A percentile compares a stretch with the other conserved stretches of the same genome.
Conservation (phyloP, 2,797 vertebrate genomes). For the Ctenopoma multispine region DNA sequence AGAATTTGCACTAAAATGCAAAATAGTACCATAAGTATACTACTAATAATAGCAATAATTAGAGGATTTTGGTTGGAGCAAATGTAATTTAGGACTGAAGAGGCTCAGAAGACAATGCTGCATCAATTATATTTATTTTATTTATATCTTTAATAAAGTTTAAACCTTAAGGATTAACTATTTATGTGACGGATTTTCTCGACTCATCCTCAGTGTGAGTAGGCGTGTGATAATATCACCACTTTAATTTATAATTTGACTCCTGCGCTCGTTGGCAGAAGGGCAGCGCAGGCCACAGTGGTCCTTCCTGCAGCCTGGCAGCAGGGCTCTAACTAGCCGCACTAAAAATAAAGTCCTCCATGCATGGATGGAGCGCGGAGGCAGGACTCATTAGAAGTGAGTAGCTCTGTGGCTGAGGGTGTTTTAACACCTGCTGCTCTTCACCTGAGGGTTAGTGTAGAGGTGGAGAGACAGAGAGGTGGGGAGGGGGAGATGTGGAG, state of each 20-base stretch:
- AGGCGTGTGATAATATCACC: constrained; percentile 60
- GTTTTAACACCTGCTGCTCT: constrained; percentile 87
- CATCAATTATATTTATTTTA: constrained; percentile 39
- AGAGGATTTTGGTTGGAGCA: constrained; percentile 27
- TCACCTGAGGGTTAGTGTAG: constrained; percentile 79
- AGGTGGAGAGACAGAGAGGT: constrained; percentile 63
- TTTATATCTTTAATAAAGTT: constrained; percentile 16
- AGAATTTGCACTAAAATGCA: constrained; percentile 65
- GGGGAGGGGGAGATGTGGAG: constrained; percentile 18
- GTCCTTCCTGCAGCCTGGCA: constrained; percentile 63
- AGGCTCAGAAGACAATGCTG: constrained; percentile 13
- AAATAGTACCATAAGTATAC: constrained; percentile 62
- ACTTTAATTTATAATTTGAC: constrained; percentile 68
- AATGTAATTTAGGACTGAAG: constrained; percentile 20
- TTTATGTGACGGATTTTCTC: constrained; percentile 27
- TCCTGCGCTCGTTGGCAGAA: constrained; percentile 48
- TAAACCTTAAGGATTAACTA: constrained; percentile 13
- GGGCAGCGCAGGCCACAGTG: constrained; percentile 55
- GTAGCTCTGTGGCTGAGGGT: constrained; percentile 79
- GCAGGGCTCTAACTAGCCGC: constrained; percentile 88
- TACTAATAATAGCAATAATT: constrained; percentile 60
- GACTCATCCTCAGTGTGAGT: constrained; percentile 33
- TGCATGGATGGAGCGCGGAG: constrained; percentile 72
- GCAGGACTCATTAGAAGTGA: constrained; percentile 80
- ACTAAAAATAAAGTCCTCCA: constrained; percentile 85